These are phyloP conservation scores for Oikopleura dioica DNA, from an alignment of 23 tunicate species.

Conservation along the genomic window DNA sequence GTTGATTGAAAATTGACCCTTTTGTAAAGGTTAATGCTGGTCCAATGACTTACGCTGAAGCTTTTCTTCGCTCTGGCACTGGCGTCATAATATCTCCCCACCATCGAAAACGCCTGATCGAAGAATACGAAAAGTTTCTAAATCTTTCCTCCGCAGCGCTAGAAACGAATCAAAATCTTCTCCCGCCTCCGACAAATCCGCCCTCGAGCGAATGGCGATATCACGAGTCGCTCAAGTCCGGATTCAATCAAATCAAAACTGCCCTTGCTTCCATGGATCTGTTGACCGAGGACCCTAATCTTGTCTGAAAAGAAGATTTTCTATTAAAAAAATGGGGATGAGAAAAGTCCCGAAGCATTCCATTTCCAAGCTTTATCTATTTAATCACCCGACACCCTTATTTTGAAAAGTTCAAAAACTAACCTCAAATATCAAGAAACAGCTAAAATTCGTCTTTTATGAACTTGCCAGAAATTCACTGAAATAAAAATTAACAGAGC, in stretches of 20 bases:
- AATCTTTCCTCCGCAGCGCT: neutral
- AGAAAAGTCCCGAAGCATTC: no score
- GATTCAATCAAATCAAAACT: neutral
- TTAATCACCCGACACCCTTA: no score
- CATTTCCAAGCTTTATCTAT: no score
- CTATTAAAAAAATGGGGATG: no score
- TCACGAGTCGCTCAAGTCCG: conserved; percentile 1
- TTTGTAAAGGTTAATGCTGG: conserved; percentile 69
- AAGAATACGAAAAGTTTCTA: neutral
- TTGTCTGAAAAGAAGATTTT: no score
- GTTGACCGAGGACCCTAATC: no score
- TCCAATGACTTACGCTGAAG: conserved; percentile 82
- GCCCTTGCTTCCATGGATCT: no score
- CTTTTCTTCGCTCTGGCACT: conserved; percentile 19
- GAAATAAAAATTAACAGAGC: no score
- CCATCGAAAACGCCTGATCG: neutral
- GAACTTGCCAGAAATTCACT: no score
- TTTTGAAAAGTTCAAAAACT: no score
- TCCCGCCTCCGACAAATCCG: neutral
- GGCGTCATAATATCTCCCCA: neutral
- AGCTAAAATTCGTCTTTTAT: no score
- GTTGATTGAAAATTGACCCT: neutral
- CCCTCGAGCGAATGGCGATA: neutral
- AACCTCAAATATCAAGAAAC: no score
- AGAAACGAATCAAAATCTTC: neutral